A percentile compares a stretch with the other conserved stretches of the same genome.
These are phyloP conservation scores for Phaedon cochleariae DNA, from an alignment of 2,888 invertebrate species.

Conservation along the genomic window DNA sequence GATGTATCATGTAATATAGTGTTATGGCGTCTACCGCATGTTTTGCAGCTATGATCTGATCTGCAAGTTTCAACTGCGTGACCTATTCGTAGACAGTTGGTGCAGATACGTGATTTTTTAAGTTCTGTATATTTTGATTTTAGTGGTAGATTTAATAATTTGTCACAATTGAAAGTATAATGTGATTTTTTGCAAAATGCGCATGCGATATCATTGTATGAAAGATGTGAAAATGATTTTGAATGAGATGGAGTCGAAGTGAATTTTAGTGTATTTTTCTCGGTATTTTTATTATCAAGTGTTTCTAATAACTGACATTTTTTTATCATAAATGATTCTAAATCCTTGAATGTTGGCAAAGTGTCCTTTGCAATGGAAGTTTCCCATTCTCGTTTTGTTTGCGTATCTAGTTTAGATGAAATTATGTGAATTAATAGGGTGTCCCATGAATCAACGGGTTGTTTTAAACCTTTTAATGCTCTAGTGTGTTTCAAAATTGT, in stretches of 20 bases:
- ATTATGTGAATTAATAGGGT: slow-evolving; percentile 13
- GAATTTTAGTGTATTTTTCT: slow-evolving; percentile 4
- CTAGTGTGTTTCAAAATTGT: not conserved
- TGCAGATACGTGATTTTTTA: not conserved
- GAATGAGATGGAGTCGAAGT: not conserved
- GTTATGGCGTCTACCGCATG: not conserved
- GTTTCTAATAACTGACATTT: slow-evolving; percentile 9
- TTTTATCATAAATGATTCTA: not conserved
- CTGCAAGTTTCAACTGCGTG: not conserved
- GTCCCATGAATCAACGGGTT: slow-evolving; percentile 6
- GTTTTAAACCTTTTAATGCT: slow-evolving; percentile 5
- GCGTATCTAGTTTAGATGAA: slow-evolving; percentile 8
- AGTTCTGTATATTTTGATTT: not conserved
- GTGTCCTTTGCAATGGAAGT: not conserved
- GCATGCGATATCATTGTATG: not conserved
- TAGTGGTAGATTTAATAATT: not conserved
- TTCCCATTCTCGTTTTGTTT: slow-evolving; percentile 9
- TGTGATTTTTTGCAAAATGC: slow-evolving; percentile 4
- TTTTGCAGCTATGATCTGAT: not conserved
- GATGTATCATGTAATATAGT: too few relatives aligned
- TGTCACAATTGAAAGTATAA: slow-evolving; percentile 6
- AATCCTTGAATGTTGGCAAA: not conserved
- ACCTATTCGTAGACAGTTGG: not conserved
- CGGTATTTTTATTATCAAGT: not conserved
- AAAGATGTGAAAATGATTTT: not conserved